A percentile compares a stretch with the other conserved stretches of the same genome.
These are phyloP conservation scores for Hydropsyche betteni DNA, from an alignment of 2,888 invertebrate species.

Conservation along the genomic window DNA sequence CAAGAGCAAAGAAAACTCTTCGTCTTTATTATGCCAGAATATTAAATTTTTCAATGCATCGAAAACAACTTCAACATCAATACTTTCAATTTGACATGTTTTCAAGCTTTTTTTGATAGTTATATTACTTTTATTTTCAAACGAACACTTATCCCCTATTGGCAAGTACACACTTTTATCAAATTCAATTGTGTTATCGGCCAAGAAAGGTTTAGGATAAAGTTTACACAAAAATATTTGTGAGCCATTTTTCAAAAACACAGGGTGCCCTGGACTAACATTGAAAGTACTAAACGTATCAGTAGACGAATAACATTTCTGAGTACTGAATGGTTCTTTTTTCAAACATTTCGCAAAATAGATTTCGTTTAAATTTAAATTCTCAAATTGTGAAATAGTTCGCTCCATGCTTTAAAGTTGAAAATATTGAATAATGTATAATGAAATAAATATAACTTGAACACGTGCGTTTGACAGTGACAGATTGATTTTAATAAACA, in stretches of 20 bases:
- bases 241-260: slow-evolving; percentile 25
- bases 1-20: slow-evolving; percentile 43
- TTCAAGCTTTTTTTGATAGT: neutral
- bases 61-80: slow-evolving; percentile 45
- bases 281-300: slow-evolving; percentile 33
- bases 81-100: slow-evolving; percentile 16
- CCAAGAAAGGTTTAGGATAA: slow-evolving; percentile 42
- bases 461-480: neutral
- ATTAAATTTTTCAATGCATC: slow-evolving; percentile 40
- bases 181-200: slow-evolving; percentile 39
- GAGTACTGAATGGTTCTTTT: slow-evolving; percentile 38
- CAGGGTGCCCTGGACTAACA: slow-evolving; percentile 37
- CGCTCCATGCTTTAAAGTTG: slow-evolving; percentile 16
- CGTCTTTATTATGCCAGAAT: slow-evolving; percentile 36
- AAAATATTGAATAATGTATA: slow-evolving; percentile 8
- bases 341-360: slow-evolving; percentile 24
- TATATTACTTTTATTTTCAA: neutral
- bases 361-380: neutral
- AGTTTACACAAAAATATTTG: slow-evolving; percentile 42
- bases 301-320: slow-evolving; percentile 45
- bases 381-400: slow-evolving; percentile 17
- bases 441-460: neutral
- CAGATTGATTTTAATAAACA: neutral
- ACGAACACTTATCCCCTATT: neutral
- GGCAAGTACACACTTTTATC: slow-evolving; percentile 41